A percentile compares a stretch with the other conserved stretches of the same genome.
These are phyloP conservation scores for Amiota mariae DNA, from an alignment of 2,888 invertebrate species.

Conservation along the genomic window DNA sequence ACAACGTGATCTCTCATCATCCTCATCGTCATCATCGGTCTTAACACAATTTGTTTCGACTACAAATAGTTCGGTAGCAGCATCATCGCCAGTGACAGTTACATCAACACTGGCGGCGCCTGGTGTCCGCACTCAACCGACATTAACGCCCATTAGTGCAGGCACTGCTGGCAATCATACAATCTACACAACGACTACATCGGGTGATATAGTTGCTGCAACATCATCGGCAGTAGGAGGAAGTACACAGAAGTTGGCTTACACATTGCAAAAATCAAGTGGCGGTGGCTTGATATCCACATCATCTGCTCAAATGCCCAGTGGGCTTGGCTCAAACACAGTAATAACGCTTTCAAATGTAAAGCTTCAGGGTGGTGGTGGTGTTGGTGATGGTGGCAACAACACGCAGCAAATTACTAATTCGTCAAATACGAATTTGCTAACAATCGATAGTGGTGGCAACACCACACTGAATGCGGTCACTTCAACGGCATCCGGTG, in stretches of 20 bases:
- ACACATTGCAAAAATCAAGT: slow-evolving; percentile 57
- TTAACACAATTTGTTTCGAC: slow-evolving; percentile 56
- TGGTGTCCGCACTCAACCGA: slow-evolving; percentile 51
- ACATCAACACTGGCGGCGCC: slow-evolving; percentile 47
- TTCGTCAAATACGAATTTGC: slow-evolving; percentile 27
- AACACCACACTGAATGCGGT: slow-evolving; percentile 27
- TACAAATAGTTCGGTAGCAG: slow-evolving; percentile 41
- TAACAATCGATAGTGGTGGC: slow-evolving; percentile 39
- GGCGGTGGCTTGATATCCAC: slow-evolving; percentile 46
- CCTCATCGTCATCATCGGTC: slow-evolving; percentile 46
- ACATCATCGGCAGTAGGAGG: slow-evolving; percentile 37
- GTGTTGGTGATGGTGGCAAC: slow-evolving; percentile 22
- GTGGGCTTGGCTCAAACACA: slow-evolving; percentile 62
- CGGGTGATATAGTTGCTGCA: slow-evolving; percentile 58
- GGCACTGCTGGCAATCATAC: slow-evolving; percentile 67
- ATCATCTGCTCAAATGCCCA: slow-evolving; percentile 55
- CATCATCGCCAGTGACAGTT: slow-evolving; percentile 45
- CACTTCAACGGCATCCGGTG: slow-evolving; percentile 48
- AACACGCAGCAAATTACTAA: slow-evolving; percentile 30
- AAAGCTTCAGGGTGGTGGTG: slow-evolving; percentile 65
- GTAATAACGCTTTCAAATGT: slow-evolving; percentile 70
- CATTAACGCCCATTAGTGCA: slow-evolving; percentile 61
- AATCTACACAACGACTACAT: slow-evolving; percentile 65
- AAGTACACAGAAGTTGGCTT: slow-evolving; percentile 67
- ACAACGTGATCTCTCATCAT: slow-evolving; percentile 62